Conservation (phyloP, 1,140 invertebrate genomes). For the Caerostris extrusa region DNA sequence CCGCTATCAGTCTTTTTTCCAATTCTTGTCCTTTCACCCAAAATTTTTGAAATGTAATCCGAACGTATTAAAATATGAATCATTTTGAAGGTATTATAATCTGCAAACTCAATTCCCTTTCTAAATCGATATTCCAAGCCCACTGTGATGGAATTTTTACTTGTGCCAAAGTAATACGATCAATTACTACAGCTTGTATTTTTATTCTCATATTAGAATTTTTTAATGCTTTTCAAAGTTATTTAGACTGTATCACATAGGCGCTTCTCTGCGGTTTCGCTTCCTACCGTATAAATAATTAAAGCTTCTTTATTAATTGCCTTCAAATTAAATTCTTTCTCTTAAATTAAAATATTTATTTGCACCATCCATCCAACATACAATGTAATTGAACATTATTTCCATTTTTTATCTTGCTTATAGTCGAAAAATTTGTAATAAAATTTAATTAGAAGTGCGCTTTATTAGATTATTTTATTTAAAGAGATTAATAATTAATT, state of each 20-base stretch:
- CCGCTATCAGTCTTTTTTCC: too few species aligned
- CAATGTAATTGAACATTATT: neutral
- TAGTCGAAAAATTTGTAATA: neutral
- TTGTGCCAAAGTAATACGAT: too few species aligned
- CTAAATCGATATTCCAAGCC: too few species aligned
- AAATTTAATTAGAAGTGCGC: neutral
- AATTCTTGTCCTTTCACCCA: too few species aligned
- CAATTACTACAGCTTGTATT: neutral
- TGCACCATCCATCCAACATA: neutral
- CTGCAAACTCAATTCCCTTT: neutral
- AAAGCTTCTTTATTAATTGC: neutral
- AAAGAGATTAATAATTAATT: too few species aligned
- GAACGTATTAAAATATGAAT: neutral
- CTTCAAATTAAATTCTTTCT: too few species aligned
- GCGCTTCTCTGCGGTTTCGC: too few species aligned
- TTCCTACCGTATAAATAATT: neutral
- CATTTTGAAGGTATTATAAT: neutral
- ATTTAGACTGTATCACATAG: neutral
- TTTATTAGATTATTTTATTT: too few species aligned
- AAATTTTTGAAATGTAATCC: neutral
- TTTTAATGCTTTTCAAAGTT: neutral
- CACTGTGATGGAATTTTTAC: too few species aligned
- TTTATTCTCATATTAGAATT: neutral
- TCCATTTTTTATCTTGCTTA: neutral
- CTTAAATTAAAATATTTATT: neutral